Base-by-base conservation (phyloP, 2,888 invertebrate genomes). In the Eutolmus rufibarbis region DNA sequence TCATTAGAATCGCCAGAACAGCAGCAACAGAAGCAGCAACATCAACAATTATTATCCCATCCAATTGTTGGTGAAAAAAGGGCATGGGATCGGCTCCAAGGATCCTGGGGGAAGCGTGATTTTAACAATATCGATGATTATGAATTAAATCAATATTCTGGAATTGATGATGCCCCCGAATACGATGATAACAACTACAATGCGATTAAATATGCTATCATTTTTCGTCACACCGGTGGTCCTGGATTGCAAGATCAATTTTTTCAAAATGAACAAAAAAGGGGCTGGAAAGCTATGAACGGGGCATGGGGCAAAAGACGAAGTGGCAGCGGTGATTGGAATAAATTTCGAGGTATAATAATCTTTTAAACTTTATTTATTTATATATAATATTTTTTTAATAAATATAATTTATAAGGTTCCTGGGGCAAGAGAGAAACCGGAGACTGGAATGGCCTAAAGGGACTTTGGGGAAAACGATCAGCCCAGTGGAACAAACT, bases 381-480 rank as follows among this genome's bases (percentile, higher is more conserved):
- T 87, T 66, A 79, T 87, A n/a, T n/a, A n/a, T n/a, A n/a, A n/a
- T n/a, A n/a, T 84, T 89, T 81, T 66, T 74, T 76, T 37, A 28
- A 37, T 37, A 34, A 34, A 34, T 7, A 34, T 23, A 9, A 74
- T 16, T 31, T 56, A 16, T 19, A 93, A 95, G 95, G 96, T 91
- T 94, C 95, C 91, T 96, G 96, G 95, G 96, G 95, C 91, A 96
- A 96, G 93, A 94, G 96, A 88, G 96, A 96, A 91, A 95, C 96
- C 14, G 95, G 95, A 40, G 12, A 40, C 91, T 96, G 96, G 96
- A 96, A 95, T 91, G 96, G 96, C 92, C 93, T 96, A 90, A 95
- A 96, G 92, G 96, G 96, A 88, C 95, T 96, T 92, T 96, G 96
- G 96, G 96, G 96, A 90, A 96, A 96, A 92, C 94, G 96, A 88